These are phyloP conservation scores for Lethenteron camtschaticum DNA, from an alignment of 2,113 vertebrate genomes.

Conservation along the genomic window DNA sequence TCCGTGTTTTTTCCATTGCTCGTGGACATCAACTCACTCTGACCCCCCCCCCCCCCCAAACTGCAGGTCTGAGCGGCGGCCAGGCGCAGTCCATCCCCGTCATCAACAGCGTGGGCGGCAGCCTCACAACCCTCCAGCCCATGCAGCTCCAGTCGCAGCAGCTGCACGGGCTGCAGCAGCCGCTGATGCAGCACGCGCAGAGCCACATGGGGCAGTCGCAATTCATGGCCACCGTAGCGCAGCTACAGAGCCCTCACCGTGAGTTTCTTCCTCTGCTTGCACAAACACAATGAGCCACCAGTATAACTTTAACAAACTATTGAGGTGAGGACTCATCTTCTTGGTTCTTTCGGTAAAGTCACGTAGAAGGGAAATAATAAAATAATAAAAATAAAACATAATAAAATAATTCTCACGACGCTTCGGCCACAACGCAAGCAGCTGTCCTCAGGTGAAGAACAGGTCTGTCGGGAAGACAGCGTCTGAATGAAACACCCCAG, in stretches of 20 bases:
- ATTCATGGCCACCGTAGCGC: slow-evolving; percentile 95
- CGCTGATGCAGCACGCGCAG: slow-evolving; percentile 56
- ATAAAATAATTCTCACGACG: too few relatives aligned
- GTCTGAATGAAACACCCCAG: not conserved
- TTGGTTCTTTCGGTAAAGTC: not conserved
- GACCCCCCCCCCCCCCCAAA: too few relatives aligned
- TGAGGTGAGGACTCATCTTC: not conserved
- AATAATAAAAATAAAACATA: not conserved
- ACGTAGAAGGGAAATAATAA: not conserved
- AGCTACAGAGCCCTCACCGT: slow-evolving; percentile 79
- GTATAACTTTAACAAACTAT: not conserved
- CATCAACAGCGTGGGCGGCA: slow-evolving; percentile 76
- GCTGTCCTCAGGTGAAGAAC: too few relatives aligned
- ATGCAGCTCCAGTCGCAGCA: slow-evolving; percentile 91
- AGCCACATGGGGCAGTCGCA: slow-evolving; percentile 58
- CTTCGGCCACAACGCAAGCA: too few relatives aligned
- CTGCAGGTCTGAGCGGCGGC: slow-evolving; percentile 50
- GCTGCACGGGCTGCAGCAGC: slow-evolving; percentile 54
- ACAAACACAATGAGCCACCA: not conserved
- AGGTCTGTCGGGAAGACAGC: too few relatives aligned
- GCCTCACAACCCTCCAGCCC: slow-evolving; percentile 78
- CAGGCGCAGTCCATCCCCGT: slow-evolving; percentile 67
- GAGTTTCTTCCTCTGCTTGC: slow-evolving; percentile 17
- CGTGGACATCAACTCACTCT: too few relatives aligned
- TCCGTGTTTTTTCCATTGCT: too few relatives aligned